A percentile compares a stretch with the other conserved stretches of the same genome.
phyloP scores from a whole-genome alignment of 2,888 invertebrate genomes.

The Aradus depressus region DNA sequence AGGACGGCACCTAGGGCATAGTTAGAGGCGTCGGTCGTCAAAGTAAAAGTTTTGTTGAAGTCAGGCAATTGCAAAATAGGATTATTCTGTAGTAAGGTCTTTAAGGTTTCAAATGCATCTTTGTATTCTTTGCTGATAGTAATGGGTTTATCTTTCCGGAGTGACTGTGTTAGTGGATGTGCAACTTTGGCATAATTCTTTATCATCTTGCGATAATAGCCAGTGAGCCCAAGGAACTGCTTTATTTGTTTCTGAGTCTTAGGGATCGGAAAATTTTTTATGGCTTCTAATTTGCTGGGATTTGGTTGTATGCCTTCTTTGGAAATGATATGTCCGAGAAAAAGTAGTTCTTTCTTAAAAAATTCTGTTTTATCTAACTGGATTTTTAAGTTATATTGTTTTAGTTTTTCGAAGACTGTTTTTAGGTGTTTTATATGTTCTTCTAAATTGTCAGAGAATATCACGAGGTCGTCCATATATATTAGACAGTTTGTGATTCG shows the following conservation, averaged over 20 bases:
- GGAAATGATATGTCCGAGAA: background rate
- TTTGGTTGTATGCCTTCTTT: constrained; percentile 19
- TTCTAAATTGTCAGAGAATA: constrained; percentile 12
- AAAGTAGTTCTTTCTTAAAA: constrained; percentile 17
- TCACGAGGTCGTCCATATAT: constrained; percentile 20
- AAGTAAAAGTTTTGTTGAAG: constrained; percentile 12
- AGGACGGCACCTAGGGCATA: constrained; percentile 33
- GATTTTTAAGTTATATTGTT: constrained; percentile 14
- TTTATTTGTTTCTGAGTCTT: constrained; percentile 16
- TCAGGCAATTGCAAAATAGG: constrained; percentile 28
- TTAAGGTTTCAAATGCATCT: too few species aligned
- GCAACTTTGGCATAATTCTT: constrained; percentile 4
- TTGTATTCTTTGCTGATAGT: constrained; percentile 24
- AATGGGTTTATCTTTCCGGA: constrained; percentile 1
- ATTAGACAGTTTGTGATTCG: constrained; percentile 16
- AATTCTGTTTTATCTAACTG: constrained; percentile 22
- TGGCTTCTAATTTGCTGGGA: constrained; percentile 12
- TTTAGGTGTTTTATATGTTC: constrained; percentile 11
- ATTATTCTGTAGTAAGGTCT: constrained; percentile 9
- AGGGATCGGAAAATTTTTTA: constrained; percentile 14
- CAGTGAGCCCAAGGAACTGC: constrained; percentile 31
- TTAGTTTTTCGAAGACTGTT: constrained; percentile 2
- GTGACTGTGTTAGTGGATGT: constrained; percentile 24
- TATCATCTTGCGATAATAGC: constrained; percentile 33
- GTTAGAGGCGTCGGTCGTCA: constrained; percentile 32